Evolutionary conservation across 2,888 invertebrate species (phyloP), one percentile per base, ranked within the genome.

Genomic region (Gerris lacustris): DNA sequence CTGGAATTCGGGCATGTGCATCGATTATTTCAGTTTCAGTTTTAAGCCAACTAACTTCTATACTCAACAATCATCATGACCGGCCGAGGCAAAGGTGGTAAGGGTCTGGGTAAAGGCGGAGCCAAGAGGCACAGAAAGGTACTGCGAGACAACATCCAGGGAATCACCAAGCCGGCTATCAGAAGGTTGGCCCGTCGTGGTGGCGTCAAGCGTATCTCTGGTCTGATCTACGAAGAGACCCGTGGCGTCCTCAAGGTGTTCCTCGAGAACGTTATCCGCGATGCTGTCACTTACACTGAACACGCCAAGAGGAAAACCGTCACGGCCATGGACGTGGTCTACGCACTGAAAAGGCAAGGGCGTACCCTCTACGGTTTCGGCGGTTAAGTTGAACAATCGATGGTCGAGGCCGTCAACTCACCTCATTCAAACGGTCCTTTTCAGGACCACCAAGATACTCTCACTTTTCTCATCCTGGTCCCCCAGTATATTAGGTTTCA

Each of bases 231-330:
- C 79, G 90, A 92, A 79, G 90, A 91, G 79, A 90, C 89, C 15
- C 84, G 91, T 64, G 89, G 89, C 63, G 90, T 90, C 0, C 79
- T 91, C 44, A 91, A 91, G 77, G 87, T 90, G 0, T 94, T 93
- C 79, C 83, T 93, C 72, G 91, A 91, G 79, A 91, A 90, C 79
- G 90, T 71, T 18, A 90, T 92, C 76, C 84, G 89, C 66, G 91
- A 91, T 78, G 90, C 91, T n/a, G 91, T 91, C 69, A 91, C 90
- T 5, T 92, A 91, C 80, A 92, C 91, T 0, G 91, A 92, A 78
- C 91, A 93, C 79, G 92, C 92, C 55, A 93, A 75, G 72, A 73
- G 74, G 70, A 75, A 75, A 72, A 75, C 75, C 7, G 74, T 74
- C 44, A 73, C 73, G 31, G 73, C 75, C 44, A 75, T 75, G 76